phyloP scores from a whole-genome alignment of 2,113 vertebrate species.

The Etia nguti region DNA sequence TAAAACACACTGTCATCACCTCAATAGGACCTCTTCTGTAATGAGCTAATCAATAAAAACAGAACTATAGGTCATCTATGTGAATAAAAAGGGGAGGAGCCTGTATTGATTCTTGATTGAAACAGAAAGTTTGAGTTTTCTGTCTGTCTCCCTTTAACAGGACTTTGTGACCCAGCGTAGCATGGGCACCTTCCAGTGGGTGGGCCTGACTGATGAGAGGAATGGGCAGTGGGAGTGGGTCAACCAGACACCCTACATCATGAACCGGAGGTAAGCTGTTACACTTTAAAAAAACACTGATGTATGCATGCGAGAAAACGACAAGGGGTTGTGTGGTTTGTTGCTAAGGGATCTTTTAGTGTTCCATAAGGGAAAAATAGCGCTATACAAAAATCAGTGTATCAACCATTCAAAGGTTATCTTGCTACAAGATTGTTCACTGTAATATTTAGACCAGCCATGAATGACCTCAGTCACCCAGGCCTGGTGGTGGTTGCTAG shows the following conservation, averaged over 20 bases:
- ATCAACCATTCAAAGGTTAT: background rate
- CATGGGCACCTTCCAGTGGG: background rate
- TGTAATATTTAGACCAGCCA: background rate
- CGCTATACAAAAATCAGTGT: background rate
- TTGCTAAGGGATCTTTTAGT: too few relatives aligned
- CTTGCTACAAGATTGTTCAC: background rate
- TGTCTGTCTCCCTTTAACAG: background rate
- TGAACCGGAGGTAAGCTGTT: slow-evolving; percentile 44
- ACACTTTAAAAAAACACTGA: background rate
- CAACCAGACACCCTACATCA: slow-evolving; percentile 58
- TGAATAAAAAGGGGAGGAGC: background rate
- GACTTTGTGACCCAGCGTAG: background rate
- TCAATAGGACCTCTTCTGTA: fast-evolving
- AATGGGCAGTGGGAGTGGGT: slow-evolving; percentile 60
- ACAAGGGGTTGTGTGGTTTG: background rate
- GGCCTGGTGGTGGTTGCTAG: background rate
- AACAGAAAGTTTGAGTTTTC: background rate
- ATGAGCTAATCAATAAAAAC: background rate
- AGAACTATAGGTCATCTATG: fast-evolving
- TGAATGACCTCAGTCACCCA: background rate
- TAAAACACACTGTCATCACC: background rate
- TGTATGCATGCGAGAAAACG: background rate
- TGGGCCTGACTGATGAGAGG: slow-evolving; percentile 47
- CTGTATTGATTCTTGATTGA: fast-evolving
- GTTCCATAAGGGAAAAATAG: background rate